A percentile compares a stretch with the other conserved stretches of the same genome.
These are phyloP conservation scores for Parasteatoda tepidariorum DNA, from an alignment of 1,140 invertebrate genomes.

Conservation along the genomic window DNA sequence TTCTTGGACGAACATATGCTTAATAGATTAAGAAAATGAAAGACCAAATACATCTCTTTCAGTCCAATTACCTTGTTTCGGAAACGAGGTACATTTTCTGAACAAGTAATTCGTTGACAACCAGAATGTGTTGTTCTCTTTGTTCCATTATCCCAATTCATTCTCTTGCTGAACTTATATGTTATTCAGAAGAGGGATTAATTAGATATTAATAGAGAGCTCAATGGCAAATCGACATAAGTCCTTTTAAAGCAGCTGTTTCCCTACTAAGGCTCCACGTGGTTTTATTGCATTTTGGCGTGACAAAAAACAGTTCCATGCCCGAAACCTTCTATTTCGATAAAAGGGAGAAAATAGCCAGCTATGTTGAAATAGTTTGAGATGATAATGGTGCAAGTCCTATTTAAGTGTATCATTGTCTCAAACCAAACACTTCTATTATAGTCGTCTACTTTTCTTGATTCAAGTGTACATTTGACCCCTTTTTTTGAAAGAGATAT, in stretches of 20 bases:
- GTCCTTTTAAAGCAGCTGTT: constrained; percentile 6
- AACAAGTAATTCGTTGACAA: neutral
- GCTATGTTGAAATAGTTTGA: neutral
- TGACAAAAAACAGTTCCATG: constrained; percentile 24
- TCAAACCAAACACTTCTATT: too few relatives aligned
- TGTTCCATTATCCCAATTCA: neutral
- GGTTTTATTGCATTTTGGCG: constrained; percentile 38
- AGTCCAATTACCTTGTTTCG: too few relatives aligned
- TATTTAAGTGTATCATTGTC: too few relatives aligned
- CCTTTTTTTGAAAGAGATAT: too few relatives aligned
- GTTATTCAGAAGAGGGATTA: constrained; percentile 19
- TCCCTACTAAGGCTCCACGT: neutral
- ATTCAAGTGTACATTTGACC: too few relatives aligned
- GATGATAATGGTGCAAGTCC: neutral
- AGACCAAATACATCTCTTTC: too few relatives aligned
- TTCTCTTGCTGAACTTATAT: neutral
- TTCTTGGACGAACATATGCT: too few relatives aligned
- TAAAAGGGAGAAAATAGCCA: constrained; percentile 4
- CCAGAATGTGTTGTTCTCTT: neutral
- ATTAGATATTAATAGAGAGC: constrained; percentile 48
- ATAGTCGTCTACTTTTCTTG: too few relatives aligned
- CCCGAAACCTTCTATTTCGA: constrained; percentile 20
- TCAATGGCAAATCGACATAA: constrained; percentile 13
- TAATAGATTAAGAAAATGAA: too few relatives aligned
- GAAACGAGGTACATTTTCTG: too few relatives aligned